Percentiles rank a stretch among this genome's conserved stretches.
phyloP scores from a whole-genome alignment of 2,113 vertebrate genomes.

The Pionites leucogaster region DNA sequence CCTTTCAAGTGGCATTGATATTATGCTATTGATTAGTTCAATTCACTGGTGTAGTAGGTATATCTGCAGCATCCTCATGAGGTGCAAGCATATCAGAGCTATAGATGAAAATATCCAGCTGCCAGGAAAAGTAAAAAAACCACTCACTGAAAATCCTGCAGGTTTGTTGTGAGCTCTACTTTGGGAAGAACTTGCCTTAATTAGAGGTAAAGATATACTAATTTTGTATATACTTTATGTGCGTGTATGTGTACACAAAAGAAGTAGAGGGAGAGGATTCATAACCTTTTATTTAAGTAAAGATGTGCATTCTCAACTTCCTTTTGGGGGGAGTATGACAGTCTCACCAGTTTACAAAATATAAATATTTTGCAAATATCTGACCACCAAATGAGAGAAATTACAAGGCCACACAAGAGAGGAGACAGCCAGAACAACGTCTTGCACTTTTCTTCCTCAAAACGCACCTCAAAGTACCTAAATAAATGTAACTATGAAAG shows the following conservation, averaged over 20 bases:
- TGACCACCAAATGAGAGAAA: neutral
- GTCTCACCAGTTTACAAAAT: neutral
- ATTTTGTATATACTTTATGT: neutral
- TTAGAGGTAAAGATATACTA: neutral
- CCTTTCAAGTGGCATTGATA: neutral
- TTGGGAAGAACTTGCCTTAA: neutral
- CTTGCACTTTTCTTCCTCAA: neutral
- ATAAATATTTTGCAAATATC: neutral
- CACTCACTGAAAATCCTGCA: neutral
- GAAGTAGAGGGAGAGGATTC: accelerated
- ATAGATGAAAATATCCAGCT: neutral
- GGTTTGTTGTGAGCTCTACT: neutral
- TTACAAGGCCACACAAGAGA: neutral
- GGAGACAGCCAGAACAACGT: neutral
- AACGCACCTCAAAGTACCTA: neutral
- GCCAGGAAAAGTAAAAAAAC: neutral
- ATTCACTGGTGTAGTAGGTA: neutral
- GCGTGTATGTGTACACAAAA: accelerated
- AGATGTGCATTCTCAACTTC: neutral
- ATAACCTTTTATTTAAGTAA: neutral
- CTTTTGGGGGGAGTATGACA: accelerated
- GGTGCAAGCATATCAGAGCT: neutral
- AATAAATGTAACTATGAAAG: neutral
- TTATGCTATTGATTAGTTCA: neutral
- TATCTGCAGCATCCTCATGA: neutral